Base-by-base conservation (phyloP, 1,140 invertebrate genomes). In the Nymphalis io region DNA sequence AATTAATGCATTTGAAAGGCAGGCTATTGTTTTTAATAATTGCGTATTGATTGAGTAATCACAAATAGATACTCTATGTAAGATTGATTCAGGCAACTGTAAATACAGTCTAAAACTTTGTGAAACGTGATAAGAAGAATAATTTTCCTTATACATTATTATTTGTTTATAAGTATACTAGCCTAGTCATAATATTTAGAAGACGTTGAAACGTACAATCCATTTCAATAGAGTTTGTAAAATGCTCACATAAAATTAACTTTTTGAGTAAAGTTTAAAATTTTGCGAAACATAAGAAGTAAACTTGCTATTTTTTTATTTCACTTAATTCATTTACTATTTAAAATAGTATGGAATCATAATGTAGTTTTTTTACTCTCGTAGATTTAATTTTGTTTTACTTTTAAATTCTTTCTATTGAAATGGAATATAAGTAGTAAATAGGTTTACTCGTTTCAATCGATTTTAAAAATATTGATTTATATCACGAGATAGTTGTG, bases 401-500 rank as follows among this genome's bases (percentile, higher is more conserved):
- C 1, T 11, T 20, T 51, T 51, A n/a, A 51, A 51, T 1, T 3
- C 2, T 21, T 51, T 20, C 46, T n/a, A 20, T 20, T 51, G 46
- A 12, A 51, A 51, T 51, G 46, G 46, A 51, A 51, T 51, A 18
- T 51, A 18, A 33, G 16, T 51, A 66, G 16, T 33, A 38, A 21
- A 55, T 21, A 66, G 46, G 4, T 60, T 44, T 39, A 67, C 0
- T 66, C 13, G 18, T 71, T 44, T 48, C 63, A 61, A 67, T 63
- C n/a, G 53, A 62, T 58, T 67, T 58, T 63, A 72, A 60, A 68
- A 62, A 72, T 63, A 58, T 53, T 21, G 61, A 40, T 61, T 39
- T 63, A 63, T 40, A 69, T 87, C 83, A 89, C 85, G 79, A 85
- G 81, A 73, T 84, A 84, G 85, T 89, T 89, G 88, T 90, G 87